phyloP scores from a whole-genome alignment of 2,888 invertebrate genomes.

The Drosophila eohydei region DNA sequence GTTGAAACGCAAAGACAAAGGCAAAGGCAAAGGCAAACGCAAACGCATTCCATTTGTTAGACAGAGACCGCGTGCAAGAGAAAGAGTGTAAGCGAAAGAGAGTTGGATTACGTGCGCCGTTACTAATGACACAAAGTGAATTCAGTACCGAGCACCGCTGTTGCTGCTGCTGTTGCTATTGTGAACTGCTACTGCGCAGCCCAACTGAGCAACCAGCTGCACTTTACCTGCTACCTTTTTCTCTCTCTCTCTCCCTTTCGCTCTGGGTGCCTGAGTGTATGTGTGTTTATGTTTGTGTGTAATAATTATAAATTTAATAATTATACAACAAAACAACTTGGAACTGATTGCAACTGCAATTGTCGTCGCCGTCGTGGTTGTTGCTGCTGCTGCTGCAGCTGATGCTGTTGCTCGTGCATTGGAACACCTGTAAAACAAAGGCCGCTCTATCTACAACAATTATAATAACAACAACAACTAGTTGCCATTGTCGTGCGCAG shows the following conservation, averaged over 20 bases:
- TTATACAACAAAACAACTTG: constrained; percentile 74
- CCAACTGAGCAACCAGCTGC: constrained; percentile 46
- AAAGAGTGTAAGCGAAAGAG: constrained; percentile 32
- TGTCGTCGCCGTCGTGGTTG: constrained; percentile 30
- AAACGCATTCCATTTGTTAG: constrained; percentile 29
- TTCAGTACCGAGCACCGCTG: constrained; percentile 44
- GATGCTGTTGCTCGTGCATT: constrained; percentile 66
- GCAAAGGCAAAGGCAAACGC: neutral
- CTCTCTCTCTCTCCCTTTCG: constrained; percentile 26
- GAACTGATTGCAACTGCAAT: constrained; percentile 56
- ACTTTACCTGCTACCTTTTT: constrained; percentile 12
- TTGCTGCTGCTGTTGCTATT: constrained; percentile 15
- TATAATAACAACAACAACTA: constrained; percentile 20
- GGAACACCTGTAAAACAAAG: constrained; percentile 78
- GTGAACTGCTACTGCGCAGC: constrained; percentile 42
- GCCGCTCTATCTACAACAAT: constrained; percentile 60
- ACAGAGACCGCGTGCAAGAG: constrained; percentile 15
- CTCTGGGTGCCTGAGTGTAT: constrained; percentile 20
- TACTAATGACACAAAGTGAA: constrained; percentile 76
- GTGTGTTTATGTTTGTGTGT: constrained; percentile 38
- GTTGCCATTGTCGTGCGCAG: constrained; percentile 56
- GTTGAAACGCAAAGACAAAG: constrained; percentile 10
- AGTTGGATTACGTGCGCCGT: constrained; percentile 71
- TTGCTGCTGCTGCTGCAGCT: constrained; percentile 30
- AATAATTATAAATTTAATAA: constrained; percentile 78